A percentile compares a stretch with the other conserved stretches of the same genome.
Conservation (phyloP, 2,113 vertebrate genomes). For the Hydropotes inermis region DNA sequence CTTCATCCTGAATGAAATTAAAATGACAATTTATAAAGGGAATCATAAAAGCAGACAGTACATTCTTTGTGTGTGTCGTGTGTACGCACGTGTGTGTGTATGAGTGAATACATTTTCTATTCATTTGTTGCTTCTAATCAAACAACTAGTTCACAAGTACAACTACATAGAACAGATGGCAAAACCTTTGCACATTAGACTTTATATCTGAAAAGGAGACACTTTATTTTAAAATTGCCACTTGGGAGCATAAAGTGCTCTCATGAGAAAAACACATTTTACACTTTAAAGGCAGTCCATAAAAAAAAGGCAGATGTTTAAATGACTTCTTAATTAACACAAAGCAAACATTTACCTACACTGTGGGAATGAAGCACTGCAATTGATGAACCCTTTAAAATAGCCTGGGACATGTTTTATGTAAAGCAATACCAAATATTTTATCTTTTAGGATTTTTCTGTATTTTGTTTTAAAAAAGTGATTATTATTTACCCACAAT, state of each 20-base stretch:
- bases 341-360: constrained; percentile 76
- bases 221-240: constrained; percentile 73
- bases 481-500: constrained; percentile 37
- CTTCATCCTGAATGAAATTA: not conserved
- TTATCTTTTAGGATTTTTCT: constrained; percentile 49
- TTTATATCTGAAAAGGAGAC: constrained; percentile 74
- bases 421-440: not conserved
- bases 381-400: constrained; percentile 68
- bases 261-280: constrained; percentile 68
- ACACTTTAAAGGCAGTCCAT: constrained; percentile 63
- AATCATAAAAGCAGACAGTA: not conserved
- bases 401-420: constrained; percentile 45
- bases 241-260: constrained; percentile 78
- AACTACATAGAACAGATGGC: constrained; percentile 73
- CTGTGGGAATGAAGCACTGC: not conserved
- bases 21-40: not conserved
- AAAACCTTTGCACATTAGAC: constrained; percentile 77
- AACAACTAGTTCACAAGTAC: constrained; percentile 67
- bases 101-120: constrained; percentile 29
- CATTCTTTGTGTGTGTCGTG: not conserved
- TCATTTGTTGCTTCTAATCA: constrained; percentile 59
- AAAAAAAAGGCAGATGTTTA: constrained; percentile 74
- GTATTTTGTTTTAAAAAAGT: not conserved
- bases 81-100: too few species aligned
- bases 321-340: constrained; percentile 81